Evolutionary conservation across 2,888 invertebrate species (phyloP).

Genomic region (Acrocyrtus sp.): DNA sequence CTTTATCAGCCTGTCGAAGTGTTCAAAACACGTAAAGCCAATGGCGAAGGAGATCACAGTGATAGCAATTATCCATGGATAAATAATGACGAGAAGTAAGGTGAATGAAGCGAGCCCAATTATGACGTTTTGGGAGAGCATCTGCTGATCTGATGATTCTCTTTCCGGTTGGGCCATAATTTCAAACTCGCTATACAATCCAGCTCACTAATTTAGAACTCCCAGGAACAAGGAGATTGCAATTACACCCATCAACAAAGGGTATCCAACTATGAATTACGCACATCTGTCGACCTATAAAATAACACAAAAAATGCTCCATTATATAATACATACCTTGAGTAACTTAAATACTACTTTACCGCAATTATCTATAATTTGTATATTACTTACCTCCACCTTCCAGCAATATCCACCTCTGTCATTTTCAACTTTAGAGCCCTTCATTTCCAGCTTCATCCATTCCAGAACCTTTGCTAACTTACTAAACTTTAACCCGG

Average conservation of each 20-base stretch:
- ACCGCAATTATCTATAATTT: too few relatives aligned
- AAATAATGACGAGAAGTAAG: slow-evolving; percentile 45
- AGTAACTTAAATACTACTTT: too few relatives aligned
- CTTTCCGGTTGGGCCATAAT: not conserved
- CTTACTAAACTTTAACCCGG: too few relatives aligned
- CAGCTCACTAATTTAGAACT: not conserved
- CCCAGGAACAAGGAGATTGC: not conserved
- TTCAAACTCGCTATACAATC: not conserved
- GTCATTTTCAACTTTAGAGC: too few relatives aligned
- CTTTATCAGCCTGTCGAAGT: slow-evolving; percentile 40
- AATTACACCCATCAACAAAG: not conserved
- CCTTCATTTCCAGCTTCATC: too few relatives aligned
- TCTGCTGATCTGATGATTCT: not conserved
- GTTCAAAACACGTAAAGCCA: slow-evolving; percentile 51
- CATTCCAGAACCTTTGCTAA: too few relatives aligned
- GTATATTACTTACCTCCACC: too few relatives aligned
- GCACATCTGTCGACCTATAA: not conserved
- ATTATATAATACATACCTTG: not conserved
- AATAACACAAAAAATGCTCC: not conserved
- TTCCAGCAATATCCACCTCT: too few relatives aligned
- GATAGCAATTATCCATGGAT: slow-evolving; percentile 59
- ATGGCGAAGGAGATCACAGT: slow-evolving; percentile 33
- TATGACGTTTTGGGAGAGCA: slow-evolving; percentile 18
- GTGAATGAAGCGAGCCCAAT: slow-evolving; percentile 24
- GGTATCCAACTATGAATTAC: not conserved